Percentiles rank a stretch among this genome's conserved stretches.
Evolutionary conservation across 2,888 invertebrate genomes (phyloP).

Genomic region (Gastrophysa polygoni): DNA sequence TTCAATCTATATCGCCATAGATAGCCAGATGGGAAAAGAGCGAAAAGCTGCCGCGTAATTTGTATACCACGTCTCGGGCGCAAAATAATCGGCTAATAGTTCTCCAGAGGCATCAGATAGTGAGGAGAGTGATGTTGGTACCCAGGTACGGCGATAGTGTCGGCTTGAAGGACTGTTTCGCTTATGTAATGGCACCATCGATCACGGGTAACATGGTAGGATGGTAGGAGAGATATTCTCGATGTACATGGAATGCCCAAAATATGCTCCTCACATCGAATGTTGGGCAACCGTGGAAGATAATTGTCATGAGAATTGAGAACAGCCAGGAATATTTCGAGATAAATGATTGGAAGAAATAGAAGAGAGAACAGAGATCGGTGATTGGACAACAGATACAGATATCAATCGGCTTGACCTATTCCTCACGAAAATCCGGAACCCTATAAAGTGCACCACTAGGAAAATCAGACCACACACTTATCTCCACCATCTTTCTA

Average conservation of each 20-base stretch:
- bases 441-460: too few relatives aligned
- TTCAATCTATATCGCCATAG: background rate
- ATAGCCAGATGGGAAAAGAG: background rate
- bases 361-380: too few relatives aligned
- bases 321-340: too few relatives aligned
- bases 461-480: too few relatives aligned
- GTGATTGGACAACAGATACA: too few relatives aligned
- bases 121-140: conserved; percentile 21
- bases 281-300: too few relatives aligned
- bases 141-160: conserved; percentile 37
- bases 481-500: too few relatives aligned
- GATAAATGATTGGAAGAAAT: too few relatives aligned
- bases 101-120: conserved; percentile 34
- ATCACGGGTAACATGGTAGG: conserved; percentile 48
- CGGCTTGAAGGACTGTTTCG: conserved; percentile 43
- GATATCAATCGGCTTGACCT: too few relatives aligned
- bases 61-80: conserved; percentile 37
- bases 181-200: conserved; percentile 47
- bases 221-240: background rate
- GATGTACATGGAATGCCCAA: conserved; percentile 44
- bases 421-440: too few relatives aligned
- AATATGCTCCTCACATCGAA: conserved; percentile 34
- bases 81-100: conserved; percentile 43
- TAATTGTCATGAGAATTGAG: too few relatives aligned
- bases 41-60: conserved; percentile 28